Percentiles rank a stretch among this genome's conserved stretches.
phyloP scores from a whole-genome alignment of 2,113 vertebrate species.

The Motacilla alba region DNA sequence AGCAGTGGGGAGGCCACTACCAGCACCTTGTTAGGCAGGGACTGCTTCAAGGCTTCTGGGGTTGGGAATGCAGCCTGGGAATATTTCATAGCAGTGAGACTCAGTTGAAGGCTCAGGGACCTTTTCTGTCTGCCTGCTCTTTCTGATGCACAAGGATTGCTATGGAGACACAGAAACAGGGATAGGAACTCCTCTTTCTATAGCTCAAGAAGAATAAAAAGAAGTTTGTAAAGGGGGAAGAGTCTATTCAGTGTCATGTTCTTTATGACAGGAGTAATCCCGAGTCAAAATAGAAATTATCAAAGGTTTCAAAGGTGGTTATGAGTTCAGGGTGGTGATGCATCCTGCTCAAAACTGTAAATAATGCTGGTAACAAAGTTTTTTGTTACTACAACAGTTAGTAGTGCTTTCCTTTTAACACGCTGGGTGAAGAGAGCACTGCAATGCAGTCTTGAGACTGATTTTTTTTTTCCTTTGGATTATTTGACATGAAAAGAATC shows the following conservation, averaged over 20 bases:
- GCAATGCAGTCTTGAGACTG: not conserved
- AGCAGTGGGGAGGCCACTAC: not conserved
- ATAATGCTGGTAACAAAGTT: not conserved
- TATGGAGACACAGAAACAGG: not conserved
- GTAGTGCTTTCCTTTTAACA: not conserved
- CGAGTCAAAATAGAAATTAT: not conserved
- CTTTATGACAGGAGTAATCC: not conserved
- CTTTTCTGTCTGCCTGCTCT: not conserved
- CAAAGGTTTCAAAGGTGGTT: not conserved
- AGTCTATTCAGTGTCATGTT: not conserved
- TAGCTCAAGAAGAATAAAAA: not conserved
- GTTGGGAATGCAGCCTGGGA: not conserved
- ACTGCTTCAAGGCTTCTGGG: not conserved
- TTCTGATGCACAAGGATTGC: not conserved
- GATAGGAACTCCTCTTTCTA: not conserved
- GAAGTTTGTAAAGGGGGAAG: not conserved
- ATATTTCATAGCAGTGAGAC: not conserved
- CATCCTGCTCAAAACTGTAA: not conserved
- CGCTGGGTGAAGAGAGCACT: not conserved
- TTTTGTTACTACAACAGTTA: not conserved
- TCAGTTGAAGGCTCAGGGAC: not conserved
- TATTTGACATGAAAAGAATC: not conserved
- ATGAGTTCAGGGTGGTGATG: not conserved
- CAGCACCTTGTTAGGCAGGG: rapidly evolving
- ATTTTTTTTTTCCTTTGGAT: not conserved